A percentile compares a stretch with the other conserved stretches of the same genome.
phyloP scores from a whole-genome alignment of 1,140 invertebrate species.

The Macrobrachium nipponense region DNA sequence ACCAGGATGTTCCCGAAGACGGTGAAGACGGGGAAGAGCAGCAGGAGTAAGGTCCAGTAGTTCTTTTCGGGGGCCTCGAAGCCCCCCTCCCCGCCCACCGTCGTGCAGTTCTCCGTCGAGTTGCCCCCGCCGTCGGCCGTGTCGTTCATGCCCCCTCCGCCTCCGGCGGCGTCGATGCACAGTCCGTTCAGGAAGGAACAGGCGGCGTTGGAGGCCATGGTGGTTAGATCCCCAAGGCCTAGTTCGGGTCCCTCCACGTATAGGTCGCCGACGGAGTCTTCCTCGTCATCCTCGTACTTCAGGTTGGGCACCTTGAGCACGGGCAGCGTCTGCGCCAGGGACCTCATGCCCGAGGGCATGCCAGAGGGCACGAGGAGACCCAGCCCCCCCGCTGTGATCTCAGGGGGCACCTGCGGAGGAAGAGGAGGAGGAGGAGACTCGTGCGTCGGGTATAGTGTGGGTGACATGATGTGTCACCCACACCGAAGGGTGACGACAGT shows the following conservation, averaged over 20 bases:
- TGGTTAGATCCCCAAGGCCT: conserved; percentile 36
- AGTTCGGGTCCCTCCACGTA: conserved; percentile 30
- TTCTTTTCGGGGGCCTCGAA: conserved; percentile 24
- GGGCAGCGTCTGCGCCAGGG: conserved; percentile 46
- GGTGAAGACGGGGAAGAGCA: conserved; percentile 56
- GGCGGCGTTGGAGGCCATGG: conserved; percentile 28
- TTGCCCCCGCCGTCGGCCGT: conserved; percentile 21
- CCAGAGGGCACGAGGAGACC: conserved; percentile 35
- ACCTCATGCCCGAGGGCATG: conserved; percentile 38
- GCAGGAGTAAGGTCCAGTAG: conserved; percentile 52
- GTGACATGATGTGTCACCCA: conserved; percentile 52
- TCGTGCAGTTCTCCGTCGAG: conserved; percentile 47
- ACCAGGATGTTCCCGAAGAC: conserved; percentile 62
- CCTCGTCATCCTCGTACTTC: conserved; percentile 37
- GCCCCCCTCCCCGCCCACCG: conserved; percentile 1
- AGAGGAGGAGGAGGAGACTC: conserved; percentile 23
- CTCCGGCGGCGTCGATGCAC: conserved; percentile 13
- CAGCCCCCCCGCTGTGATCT: neutral
- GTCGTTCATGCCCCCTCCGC: conserved; percentile 33
- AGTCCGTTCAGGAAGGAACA: conserved; percentile 32
- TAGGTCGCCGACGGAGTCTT: conserved; percentile 11
- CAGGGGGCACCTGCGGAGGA: neutral
- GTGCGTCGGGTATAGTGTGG: conserved; percentile 38
- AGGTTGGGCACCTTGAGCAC: conserved; percentile 41
- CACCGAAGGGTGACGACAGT: conserved; percentile 35